Percentiles rank a stretch among this genome's conserved stretches.
These are phyloP conservation scores for Drosophila hydei DNA, from an alignment of 1,140 invertebrate species.

Conservation along the genomic window DNA sequence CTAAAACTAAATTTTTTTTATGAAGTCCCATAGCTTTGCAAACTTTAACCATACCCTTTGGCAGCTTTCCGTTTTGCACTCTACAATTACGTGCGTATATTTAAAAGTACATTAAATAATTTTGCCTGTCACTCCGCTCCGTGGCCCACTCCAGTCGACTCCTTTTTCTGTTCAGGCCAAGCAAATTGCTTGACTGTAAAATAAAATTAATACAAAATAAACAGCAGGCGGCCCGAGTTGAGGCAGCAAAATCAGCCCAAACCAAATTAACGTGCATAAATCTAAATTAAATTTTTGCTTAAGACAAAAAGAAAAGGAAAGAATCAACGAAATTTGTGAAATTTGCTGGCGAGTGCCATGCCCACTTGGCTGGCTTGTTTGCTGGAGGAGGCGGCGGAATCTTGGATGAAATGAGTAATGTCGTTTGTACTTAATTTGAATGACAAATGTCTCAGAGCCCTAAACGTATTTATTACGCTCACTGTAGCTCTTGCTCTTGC, in stretches of 20 bases:
- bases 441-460: conserved; percentile 63
- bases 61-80: not conserved
- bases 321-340: conserved; percentile 22
- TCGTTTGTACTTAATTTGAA: conserved; percentile 73
- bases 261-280: conserved; percentile 41
- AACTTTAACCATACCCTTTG: not conserved
- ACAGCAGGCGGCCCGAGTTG: conserved; percentile 13
- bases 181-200: conserved; percentile 20
- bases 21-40: not conserved
- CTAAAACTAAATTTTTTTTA: too few species aligned
- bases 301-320: not conserved
- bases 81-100: conserved; percentile 19
- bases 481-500: conserved; percentile 6
- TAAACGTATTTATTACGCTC: conserved; percentile 63
- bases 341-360: conserved; percentile 24
- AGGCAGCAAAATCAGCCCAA: conserved; percentile 11
- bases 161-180: not conserved
- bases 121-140: not conserved
- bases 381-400: not conserved
- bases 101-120: conserved; percentile 13
- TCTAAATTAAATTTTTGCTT: conserved; percentile 41
- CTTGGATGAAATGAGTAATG: conserved; percentile 59
- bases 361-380: not conserved
- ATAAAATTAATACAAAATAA: conserved; percentile 28
- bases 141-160: too few species aligned